phyloP scores from a whole-genome alignment of 2,113 vertebrate species.

The Atrichornis clamosus region DNA sequence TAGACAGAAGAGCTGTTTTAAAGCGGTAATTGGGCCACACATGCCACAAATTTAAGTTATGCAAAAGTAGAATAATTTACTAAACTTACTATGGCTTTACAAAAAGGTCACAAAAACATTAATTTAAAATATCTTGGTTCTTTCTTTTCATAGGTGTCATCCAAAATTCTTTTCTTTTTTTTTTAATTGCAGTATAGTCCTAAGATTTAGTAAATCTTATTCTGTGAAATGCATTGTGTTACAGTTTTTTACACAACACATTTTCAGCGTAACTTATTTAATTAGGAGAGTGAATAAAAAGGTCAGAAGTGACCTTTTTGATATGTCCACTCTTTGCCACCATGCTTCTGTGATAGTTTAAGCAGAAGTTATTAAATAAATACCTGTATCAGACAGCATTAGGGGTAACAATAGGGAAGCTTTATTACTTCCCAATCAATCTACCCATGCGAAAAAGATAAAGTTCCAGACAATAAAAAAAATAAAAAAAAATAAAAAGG shows the following conservation, averaged over 20 bases:
- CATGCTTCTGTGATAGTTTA: not conserved
- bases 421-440: not conserved
- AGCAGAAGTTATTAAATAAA: not conserved
- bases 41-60: not conserved
- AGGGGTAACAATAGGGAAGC: not conserved
- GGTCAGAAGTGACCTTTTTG: not conserved
- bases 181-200: not conserved
- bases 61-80: not conserved
- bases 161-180: not conserved
- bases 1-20: not conserved
- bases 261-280: not conserved
- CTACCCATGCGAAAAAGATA: constrained; percentile 13
- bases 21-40: not conserved
- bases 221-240: not conserved
- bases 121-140: not conserved
- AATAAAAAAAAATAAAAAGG: not conserved
- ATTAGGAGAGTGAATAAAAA: not conserved
- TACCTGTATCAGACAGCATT: not conserved
- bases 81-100: not conserved
- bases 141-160: not conserved
- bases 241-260: not conserved
- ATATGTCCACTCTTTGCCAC: not conserved
- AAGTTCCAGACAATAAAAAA: not conserved
- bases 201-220: not conserved
- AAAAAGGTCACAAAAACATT: not conserved